Evolutionary conservation across 2,797 vertebrate genomes (phyloP).

Genomic region (Leontopithecus rosalia): DNA sequence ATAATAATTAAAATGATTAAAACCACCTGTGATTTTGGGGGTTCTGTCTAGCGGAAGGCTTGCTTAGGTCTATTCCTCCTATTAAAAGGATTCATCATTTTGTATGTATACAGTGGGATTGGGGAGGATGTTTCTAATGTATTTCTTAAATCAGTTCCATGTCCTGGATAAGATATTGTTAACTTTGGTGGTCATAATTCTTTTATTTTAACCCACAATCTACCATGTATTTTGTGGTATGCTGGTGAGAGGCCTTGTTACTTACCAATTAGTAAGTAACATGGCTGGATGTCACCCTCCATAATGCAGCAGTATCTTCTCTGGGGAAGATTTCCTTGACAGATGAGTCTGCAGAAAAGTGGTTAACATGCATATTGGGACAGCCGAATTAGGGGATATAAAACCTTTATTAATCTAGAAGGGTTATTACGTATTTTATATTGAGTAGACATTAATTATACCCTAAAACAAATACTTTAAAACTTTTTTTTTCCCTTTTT

Average conservation of each 20-base stretch:
- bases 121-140: not conserved
- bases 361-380: not conserved
- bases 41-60: conserved; percentile 1
- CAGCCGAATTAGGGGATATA: not conserved
- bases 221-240: not conserved
- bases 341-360: not conserved
- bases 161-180: not conserved
- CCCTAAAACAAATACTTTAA: not conserved
- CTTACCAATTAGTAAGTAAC: not conserved
- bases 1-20: not conserved
- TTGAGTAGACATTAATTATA: not conserved
- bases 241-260: not conserved
- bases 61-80: not conserved
- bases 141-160: not conserved
- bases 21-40: not conserved
- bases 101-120: not conserved
- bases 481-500: not conserved
- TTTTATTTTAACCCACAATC: not conserved
- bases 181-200: not conserved
- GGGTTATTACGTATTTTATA: not conserved
- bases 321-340: not conserved
- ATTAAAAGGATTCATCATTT: not conserved
- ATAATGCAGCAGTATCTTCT: not conserved
- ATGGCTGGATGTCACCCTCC: not conserved
- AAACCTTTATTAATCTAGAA: not conserved